Conservation (phyloP, 2,113 vertebrate genomes). For the Phaethon lepturus region DNA sequence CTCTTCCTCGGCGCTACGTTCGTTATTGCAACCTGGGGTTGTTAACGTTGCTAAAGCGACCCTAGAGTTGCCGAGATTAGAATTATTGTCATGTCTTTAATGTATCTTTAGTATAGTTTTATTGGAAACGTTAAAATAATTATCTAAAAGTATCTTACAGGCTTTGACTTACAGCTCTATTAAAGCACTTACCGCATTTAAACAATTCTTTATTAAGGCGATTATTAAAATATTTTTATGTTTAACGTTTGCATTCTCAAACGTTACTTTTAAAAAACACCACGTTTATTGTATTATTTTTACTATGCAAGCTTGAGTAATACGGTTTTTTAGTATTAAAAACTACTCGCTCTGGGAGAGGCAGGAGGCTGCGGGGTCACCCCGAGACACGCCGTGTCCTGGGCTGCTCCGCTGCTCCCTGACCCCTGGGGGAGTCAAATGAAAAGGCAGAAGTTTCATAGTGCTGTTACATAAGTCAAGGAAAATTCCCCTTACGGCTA, state of each 20-base stretch:
- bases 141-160: accelerated
- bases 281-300: accelerated
- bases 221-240: accelerated
- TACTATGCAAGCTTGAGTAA: accelerated
- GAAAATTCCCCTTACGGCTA: accelerated
- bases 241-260: accelerated
- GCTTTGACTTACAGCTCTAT: accelerated
- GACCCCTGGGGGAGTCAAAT: background rate
- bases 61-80: accelerated
- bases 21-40: accelerated
- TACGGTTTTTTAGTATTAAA: background rate
- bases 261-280: accelerated
- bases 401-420: background rate
- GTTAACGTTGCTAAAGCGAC: accelerated
- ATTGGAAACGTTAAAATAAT: accelerated
- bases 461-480: accelerated
- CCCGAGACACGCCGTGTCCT: accelerated
- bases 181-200: accelerated
- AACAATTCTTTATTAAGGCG: background rate
- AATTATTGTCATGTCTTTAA: accelerated
- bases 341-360: accelerated
- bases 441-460: background rate
- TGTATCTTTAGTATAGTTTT: accelerated
- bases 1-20: accelerated
- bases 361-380: no score